phyloP scores from a whole-genome alignment of 37 sponge, comb jelly and placozoan species.

The Halichondria panicea region DNA sequence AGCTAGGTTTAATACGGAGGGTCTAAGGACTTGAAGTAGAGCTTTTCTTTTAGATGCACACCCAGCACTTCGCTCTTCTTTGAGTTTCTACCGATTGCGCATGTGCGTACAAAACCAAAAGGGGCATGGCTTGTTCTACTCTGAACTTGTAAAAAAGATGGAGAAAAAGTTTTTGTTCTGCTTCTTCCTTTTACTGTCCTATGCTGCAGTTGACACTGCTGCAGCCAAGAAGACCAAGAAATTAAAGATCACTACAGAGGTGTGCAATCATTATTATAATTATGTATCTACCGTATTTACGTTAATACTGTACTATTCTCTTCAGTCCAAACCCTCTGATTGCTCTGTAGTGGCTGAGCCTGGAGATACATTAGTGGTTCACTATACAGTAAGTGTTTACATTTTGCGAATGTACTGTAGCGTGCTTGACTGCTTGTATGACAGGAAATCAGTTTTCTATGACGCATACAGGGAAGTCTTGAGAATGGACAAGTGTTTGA shows the following conservation, averaged over 20 bases:
- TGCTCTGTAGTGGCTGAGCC: slow-evolving; percentile 42
- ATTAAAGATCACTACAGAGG: slow-evolving; percentile 59
- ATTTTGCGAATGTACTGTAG: background rate
- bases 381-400: slow-evolving; percentile 67
- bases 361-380: slow-evolving; percentile 59
- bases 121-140: slow-evolving; percentile 1
- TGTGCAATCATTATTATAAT: background rate
- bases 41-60: too few species aligned
- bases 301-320: background rate
- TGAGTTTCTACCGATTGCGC: too few species aligned
- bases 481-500: slow-evolving; percentile 79
- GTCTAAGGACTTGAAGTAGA: too few species aligned
- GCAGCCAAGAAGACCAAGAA: slow-evolving; percentile 31
- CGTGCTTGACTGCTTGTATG: too few species aligned
- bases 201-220: too few species aligned
- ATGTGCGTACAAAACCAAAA: too few species aligned
- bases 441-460: too few species aligned
- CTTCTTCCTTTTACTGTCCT: too few species aligned
- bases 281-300: background rate
- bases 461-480: slow-evolving; percentile 62
- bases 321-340: slow-evolving; percentile 52
- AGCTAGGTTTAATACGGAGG: too few species aligned
- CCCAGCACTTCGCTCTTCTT: too few species aligned
- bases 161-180: too few species aligned
- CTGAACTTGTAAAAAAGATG: too few species aligned